Conservation (phyloP, 2,888 invertebrate species). For the Seira sanloemensis region DNA sequence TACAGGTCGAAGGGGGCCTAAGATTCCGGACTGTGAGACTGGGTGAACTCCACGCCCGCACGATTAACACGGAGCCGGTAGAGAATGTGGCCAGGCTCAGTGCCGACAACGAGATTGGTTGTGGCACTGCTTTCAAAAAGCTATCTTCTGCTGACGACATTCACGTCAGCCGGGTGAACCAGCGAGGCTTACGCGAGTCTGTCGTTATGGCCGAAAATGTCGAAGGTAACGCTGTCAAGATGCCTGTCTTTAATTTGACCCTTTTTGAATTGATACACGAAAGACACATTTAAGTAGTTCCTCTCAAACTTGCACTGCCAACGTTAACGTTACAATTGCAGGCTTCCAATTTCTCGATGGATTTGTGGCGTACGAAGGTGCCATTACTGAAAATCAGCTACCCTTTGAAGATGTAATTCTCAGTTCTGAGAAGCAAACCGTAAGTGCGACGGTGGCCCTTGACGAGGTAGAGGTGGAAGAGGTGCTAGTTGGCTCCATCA, state of each 20-base stretch:
- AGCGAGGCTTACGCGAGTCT: conserved; percentile 50
- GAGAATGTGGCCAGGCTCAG: conserved; percentile 51
- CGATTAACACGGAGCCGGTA: conserved; percentile 29
- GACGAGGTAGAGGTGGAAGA: not conserved
- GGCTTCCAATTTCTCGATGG: conserved; percentile 28
- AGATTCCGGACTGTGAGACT: conserved; percentile 23
- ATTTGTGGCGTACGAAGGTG: conserved; percentile 45
- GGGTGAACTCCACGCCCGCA: conserved; percentile 12
- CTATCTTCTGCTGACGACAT: conserved; percentile 16
- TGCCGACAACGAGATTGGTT: conserved; percentile 62
- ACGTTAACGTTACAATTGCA: not conserved
- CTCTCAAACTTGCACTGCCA: not conserved
- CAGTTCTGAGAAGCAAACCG: conserved; percentile 48
- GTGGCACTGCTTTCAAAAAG: conserved; percentile 36
- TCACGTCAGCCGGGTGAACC: conserved; percentile 28
- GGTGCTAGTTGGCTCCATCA: conserved; percentile 31
- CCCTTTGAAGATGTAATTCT: conserved; percentile 53
- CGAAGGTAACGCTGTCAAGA: conserved; percentile 44
- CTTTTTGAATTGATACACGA: too few species aligned
- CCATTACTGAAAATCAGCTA: conserved; percentile 12
- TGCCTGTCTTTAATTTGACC: not conserved
- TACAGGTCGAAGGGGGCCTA: conserved; percentile 12
- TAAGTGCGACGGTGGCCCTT: conserved; percentile 43
- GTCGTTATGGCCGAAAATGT: conserved; percentile 53
- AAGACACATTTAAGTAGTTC: not conserved